Evolutionary conservation across 2,888 invertebrate genomes (phyloP), one percentile per base, ranked within the genome.

Genomic region (Platerodrilus igneus): DNA sequence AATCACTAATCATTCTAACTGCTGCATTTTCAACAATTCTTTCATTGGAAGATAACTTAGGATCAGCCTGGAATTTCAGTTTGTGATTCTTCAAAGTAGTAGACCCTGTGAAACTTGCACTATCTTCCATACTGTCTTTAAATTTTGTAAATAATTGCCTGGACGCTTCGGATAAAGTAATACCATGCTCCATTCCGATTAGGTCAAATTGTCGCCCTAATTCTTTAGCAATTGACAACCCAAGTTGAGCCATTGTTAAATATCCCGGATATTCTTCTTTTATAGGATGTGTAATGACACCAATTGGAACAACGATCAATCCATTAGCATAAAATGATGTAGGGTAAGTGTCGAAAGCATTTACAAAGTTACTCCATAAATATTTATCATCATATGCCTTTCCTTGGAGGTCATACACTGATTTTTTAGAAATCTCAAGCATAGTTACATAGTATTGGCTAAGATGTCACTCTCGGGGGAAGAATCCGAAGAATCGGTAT

Each of bases 171-270:
- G 27, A 26, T 29, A 57, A 35, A 29, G 40, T 41, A 17, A 52
- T 41, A 6, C 39, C 43, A 40, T 53, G 50, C 25, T 26, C 34
- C 29, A 57, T 50, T 20, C 56, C 57, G 25, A 50, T 38, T 14
- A 51, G 45, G 47, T 59, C 58, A 35, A 60, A 60, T 42, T 57
- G 55, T 34, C 41, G 48, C 10, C 50, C 56, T n/a, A 61, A 53
- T 45, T 52, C 53, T 38, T 48, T 53, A 1, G 60, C 59, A 37
- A 62, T 33, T 18, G 50, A 35, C 32, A 56, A 52, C 33, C 58
- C 59, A 10, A 56, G 41, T 31, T 45, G 50, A 7, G 57, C 49
- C 33, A 52, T 38, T n/a, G 46, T 40, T 8, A 60, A 22, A 41
- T 59, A 59, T 27, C 41, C 47, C 4, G 60, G 60, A n/a, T 55